These are phyloP conservation scores for Labia minor DNA, from an alignment of 2,888 invertebrate species.

Conservation along the genomic window DNA sequence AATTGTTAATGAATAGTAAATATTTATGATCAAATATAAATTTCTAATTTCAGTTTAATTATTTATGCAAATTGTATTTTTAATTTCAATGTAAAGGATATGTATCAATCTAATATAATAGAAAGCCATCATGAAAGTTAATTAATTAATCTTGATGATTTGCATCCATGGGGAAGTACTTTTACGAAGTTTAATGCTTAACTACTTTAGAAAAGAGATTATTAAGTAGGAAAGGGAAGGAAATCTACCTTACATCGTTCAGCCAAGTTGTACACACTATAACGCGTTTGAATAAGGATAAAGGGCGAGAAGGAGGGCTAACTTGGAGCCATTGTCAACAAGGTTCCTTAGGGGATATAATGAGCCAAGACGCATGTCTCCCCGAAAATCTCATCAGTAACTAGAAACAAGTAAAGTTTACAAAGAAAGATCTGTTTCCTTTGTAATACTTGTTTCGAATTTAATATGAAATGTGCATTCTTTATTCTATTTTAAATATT, in stretches of 20 bases:
- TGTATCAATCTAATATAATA: too few relatives aligned
- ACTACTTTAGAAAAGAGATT: neutral
- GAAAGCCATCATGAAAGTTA: too few relatives aligned
- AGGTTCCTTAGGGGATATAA: neutral
- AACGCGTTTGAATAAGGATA: neutral
- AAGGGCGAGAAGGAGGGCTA: neutral
- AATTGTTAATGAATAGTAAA: too few relatives aligned
- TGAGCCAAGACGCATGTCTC: neutral
- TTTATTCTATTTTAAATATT: slow-evolving; percentile 1
- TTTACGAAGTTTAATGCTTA: neutral
- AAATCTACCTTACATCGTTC: neutral
- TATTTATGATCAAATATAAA: too few relatives aligned
- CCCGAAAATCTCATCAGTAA: neutral
- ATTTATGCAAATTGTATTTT: too few relatives aligned
- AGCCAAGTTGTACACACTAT: neutral
- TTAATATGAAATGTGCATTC: slow-evolving; percentile 5
- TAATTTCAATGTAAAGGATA: too few relatives aligned
- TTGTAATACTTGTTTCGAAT: neutral
- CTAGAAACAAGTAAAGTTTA: neutral
- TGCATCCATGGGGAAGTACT: neutral
- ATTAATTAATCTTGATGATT: neutral
- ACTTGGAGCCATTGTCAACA: neutral
- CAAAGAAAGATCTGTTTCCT: neutral
- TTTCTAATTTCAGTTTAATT: too few relatives aligned
- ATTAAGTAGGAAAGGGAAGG: neutral